Evolutionary conservation across 2,113 vertebrate genomes (phyloP).

Genomic region (Peromyscus leucopus): DNA sequence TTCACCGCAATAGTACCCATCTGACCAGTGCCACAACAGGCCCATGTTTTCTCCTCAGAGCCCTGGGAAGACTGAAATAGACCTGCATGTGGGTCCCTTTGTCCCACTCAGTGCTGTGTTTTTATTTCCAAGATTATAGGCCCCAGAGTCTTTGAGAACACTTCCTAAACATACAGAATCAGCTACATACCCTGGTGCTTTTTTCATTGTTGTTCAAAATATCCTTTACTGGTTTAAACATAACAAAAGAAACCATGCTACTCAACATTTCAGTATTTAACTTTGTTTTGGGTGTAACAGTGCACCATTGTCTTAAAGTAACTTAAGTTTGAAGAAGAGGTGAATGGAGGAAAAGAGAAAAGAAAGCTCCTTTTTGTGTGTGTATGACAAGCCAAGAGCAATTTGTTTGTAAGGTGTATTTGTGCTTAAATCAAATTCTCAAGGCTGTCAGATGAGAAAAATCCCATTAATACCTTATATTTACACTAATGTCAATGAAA

Average conservation of each 20-base stretch:
- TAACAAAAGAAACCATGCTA: not conserved
- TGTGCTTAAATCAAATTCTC: not conserved
- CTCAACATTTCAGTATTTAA: not conserved
- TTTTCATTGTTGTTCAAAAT: not conserved
- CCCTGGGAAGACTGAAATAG: too few species aligned
- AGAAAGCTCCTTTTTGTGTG: not conserved
- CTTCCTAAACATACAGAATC: not conserved
- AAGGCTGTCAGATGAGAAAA: not conserved
- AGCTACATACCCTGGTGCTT: not conserved
- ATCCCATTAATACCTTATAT: not conserved
- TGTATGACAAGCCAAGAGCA: not conserved
- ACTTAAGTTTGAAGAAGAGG: not conserved
- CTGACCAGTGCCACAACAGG: too few species aligned
- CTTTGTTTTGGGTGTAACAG: not conserved
- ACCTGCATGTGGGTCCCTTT: too few species aligned
- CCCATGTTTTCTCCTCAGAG: too few species aligned
- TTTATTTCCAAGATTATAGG: not conserved
- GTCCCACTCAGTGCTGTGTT: too few species aligned
- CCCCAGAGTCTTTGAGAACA: not conserved
- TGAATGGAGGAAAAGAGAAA: not conserved
- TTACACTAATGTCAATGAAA: not conserved
- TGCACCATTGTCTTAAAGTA: not conserved
- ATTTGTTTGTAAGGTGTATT: not conserved
- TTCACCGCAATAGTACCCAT: too few species aligned
- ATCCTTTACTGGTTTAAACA: not conserved